Conservation (phyloP, 1,140 invertebrate genomes). For the Nomia melanderi region DNA sequence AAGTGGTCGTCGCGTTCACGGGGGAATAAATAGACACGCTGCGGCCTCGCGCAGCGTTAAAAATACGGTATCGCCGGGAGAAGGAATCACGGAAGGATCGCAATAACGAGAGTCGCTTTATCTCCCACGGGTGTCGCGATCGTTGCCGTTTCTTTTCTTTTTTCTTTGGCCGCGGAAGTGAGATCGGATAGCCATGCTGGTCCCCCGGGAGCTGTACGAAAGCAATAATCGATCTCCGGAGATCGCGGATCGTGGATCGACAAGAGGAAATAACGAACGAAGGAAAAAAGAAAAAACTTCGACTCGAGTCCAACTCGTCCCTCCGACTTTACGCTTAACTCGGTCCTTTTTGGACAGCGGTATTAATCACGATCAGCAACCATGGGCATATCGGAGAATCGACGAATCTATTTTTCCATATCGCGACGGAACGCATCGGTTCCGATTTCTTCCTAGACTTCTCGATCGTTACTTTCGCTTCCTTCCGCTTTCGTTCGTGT, state of each 20-base stretch:
- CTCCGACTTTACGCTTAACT: conserved; percentile 22
- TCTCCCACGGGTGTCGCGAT: too few species aligned
- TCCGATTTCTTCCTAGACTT: too few species aligned
- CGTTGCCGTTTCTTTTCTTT: too few species aligned
- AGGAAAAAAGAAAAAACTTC: neutral
- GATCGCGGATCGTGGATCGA: neutral
- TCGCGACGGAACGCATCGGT: neutral
- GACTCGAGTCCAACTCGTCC: neutral
- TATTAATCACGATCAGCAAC: neutral
- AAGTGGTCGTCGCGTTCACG: neutral
- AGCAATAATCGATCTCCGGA: conserved; percentile 47
- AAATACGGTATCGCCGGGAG: too few species aligned
- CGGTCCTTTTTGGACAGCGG: neutral
- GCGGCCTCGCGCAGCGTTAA: conserved; percentile 6
- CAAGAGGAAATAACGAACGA: neutral
- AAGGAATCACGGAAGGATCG: too few species aligned
- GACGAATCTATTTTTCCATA: conserved; percentile 4
- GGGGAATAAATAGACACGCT: conserved; percentile 19
- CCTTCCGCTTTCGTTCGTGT: too few species aligned
- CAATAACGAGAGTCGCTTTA: too few species aligned
- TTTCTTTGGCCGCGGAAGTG: neutral
- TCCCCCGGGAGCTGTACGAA: conserved; percentile 2
- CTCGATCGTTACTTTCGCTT: neutral
- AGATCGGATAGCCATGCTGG: neutral
- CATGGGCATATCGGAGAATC: neutral